phyloP scores from a whole-genome alignment of 2,113 vertebrate species.

The Scomber colias region DNA sequence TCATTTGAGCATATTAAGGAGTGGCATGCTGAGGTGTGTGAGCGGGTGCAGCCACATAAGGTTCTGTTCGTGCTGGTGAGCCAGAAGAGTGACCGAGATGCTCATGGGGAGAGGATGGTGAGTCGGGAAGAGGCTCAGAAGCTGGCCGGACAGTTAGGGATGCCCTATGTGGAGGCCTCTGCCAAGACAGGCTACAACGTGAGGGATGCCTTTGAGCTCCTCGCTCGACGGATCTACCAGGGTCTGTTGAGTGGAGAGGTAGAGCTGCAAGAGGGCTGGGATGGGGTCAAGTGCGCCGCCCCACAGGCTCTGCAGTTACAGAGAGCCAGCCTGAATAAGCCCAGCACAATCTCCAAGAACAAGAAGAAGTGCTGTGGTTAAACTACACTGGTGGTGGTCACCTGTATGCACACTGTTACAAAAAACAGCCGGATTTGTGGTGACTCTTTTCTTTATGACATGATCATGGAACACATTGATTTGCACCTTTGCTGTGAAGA shows the following conservation, averaged over 20 bases:
- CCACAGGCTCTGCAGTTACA: conserved; percentile 61
- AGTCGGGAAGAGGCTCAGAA: conserved; percentile 84
- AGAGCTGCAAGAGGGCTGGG: conserved; percentile 81
- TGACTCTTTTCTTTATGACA: not conserved
- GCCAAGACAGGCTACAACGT: conserved; percentile 86
- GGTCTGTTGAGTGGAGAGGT: conserved; percentile 80
- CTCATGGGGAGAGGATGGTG: conserved; percentile 75
- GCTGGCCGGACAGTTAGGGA: conserved; percentile 79
- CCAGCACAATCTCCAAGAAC: not conserved
- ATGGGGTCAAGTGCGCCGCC: conserved; percentile 84
- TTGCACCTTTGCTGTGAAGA: conserved; percentile 2
- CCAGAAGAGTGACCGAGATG: conserved; percentile 86
- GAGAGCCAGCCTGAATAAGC: conserved; percentile 26
- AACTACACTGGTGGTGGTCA: conserved; percentile 8
- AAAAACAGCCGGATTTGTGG: not conserved
- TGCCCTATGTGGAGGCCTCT: conserved; percentile 86
- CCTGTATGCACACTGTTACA: not conserved
- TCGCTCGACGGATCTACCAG: conserved; percentile 82
- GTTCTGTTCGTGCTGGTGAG: conserved; percentile 88
- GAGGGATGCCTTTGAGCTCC: conserved; percentile 81
- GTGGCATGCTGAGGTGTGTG: conserved; percentile 87
- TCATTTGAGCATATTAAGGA: conserved; percentile 87
- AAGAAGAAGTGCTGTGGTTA: conserved; percentile 77
- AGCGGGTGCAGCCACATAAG: conserved; percentile 80
- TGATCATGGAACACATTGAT: not conserved